Conservation (phyloP, 2,888 invertebrate species). For the Hypsopygia costalis region DNA sequence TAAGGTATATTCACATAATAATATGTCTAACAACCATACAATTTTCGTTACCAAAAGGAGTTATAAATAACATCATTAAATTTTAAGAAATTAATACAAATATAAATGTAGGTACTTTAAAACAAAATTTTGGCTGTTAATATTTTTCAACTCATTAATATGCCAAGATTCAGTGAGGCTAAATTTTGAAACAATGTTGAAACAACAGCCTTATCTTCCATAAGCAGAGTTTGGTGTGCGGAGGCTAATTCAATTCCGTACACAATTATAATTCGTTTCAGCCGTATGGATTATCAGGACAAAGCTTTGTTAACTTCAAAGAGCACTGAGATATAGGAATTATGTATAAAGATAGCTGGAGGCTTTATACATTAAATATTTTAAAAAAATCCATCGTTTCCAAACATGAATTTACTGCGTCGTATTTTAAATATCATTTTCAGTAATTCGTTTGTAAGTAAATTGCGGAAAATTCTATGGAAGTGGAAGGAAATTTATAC, state of each 20-base stretch:
- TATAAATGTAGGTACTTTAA: not conserved
- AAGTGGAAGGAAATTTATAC: no score
- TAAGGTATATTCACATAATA: no score
- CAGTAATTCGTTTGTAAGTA: no score
- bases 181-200: not conserved
- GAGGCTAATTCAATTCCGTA: not conserved
- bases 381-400: no score
- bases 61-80: no score
- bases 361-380: no score
- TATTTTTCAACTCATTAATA: not conserved
- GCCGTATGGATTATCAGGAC: not conserved
- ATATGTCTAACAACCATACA: no score
- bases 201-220: not conserved
- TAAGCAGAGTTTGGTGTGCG: not conserved
- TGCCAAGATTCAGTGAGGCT: not conserved
- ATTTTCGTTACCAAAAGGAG: no score
- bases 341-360: not conserved
- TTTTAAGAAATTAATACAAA: no score
- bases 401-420: no score
- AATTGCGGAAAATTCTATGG: no score
- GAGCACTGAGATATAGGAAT: not conserved
- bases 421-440: no score
- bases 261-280: not conserved
- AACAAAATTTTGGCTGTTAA: not conserved
- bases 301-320: not conserved